Conservation (phyloP, 2,888 invertebrate species). For the Xanthostigma xanthostigma region DNA sequence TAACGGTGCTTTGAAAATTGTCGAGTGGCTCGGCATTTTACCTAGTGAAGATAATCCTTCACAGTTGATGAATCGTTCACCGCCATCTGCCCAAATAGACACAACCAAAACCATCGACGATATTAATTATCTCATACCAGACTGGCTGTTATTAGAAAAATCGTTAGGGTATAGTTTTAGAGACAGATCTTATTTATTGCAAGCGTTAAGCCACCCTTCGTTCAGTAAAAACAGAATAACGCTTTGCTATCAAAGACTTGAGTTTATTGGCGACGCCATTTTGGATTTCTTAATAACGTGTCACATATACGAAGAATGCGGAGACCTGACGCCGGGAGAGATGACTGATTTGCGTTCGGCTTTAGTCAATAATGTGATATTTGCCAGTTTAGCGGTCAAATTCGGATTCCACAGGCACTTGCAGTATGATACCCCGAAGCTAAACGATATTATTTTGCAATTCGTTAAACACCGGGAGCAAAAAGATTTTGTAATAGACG, state of each 20-base stretch:
- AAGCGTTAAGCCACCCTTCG: slow-evolving; percentile 88
- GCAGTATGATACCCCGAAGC: slow-evolving; percentile 32
- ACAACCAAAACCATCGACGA: slow-evolving; percentile 26
- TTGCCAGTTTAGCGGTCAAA: slow-evolving; percentile 78
- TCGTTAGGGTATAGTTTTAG: slow-evolving; percentile 67
- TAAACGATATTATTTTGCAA: slow-evolving; percentile 38
- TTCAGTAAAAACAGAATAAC: slow-evolving; percentile 69
- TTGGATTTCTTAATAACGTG: slow-evolving; percentile 80
- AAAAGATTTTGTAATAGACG: slow-evolving; percentile 43
- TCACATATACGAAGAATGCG: slow-evolving; percentile 67
- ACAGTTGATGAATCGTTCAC: slow-evolving; percentile 16
- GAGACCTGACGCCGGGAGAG: slow-evolving; percentile 60
- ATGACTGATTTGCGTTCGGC: slow-evolving; percentile 89
- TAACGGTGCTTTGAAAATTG: slow-evolving; percentile 33
- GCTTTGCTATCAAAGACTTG: slow-evolving; percentile 77
- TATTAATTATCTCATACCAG: slow-evolving; percentile 28
- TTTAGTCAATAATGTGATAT: slow-evolving; percentile 90
- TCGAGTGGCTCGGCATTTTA: slow-evolving; percentile 43
- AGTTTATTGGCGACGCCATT: slow-evolving; percentile 85
- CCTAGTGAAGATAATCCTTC: slow-evolving; percentile 21
- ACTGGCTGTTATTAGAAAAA: slow-evolving; percentile 18
- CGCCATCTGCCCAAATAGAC: slow-evolving; percentile 27
- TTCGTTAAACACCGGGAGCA: slow-evolving; percentile 50
- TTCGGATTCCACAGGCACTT: slow-evolving; percentile 69
- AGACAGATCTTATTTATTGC: slow-evolving; percentile 66